Percentiles rank a stretch among this genome's conserved stretches.
These are phyloP conservation scores for Tonatia bakeri DNA, from an alignment of 2,113 vertebrate genomes.

Conservation along the genomic window DNA sequence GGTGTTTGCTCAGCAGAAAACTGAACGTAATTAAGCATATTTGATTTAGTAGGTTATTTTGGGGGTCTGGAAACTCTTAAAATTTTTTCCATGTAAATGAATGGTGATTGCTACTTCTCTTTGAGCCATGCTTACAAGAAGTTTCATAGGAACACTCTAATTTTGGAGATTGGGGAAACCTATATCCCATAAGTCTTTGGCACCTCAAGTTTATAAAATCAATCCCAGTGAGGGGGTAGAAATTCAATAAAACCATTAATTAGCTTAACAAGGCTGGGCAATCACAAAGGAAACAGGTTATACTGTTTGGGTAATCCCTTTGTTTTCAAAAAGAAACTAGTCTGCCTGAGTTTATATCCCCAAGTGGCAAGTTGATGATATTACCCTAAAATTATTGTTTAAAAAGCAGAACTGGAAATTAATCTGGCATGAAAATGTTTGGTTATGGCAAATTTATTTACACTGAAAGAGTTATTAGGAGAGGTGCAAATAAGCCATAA, in stretches of 20 bases:
- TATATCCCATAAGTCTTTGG: neutral
- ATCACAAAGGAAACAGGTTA: neutral
- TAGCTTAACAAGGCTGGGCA: neutral
- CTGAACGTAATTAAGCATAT: neutral
- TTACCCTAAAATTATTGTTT: conserved; percentile 35
- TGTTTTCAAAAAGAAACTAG: conserved; percentile 2
- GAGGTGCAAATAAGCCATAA: neutral
- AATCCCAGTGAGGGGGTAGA: neutral
- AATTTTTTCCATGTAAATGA: neutral
- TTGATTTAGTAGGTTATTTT: neutral
- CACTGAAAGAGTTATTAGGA: neutral
- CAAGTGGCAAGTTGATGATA: neutral
- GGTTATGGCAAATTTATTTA: neutral
- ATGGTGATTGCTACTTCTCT: neutral
- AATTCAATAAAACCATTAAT: neutral
- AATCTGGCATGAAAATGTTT: neutral
- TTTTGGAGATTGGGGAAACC: neutral
- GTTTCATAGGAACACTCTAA: neutral
- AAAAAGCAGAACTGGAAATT: conserved; percentile 1
- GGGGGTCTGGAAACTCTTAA: neutral
- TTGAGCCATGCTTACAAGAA: neutral
- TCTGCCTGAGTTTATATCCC: neutral
- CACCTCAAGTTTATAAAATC: neutral
- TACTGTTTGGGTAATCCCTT: neutral
- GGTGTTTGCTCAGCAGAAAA: neutral